phyloP scores from a whole-genome alignment of 2,113 vertebrate species.

The Numenius arquata region DNA sequence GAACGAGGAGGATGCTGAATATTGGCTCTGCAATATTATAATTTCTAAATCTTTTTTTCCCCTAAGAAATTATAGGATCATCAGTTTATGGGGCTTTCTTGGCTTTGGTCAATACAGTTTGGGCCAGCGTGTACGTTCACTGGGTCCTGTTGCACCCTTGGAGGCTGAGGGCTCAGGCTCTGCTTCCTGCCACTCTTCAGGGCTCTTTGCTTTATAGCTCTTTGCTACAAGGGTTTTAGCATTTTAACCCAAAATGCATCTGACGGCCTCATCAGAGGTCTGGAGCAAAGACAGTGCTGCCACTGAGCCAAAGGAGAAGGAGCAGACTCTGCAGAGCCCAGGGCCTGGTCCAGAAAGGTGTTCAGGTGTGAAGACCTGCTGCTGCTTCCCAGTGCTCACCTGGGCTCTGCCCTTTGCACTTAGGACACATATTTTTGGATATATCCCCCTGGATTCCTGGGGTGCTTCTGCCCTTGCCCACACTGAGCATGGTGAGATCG shows the following conservation, averaged over 20 bases:
- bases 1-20: neutral
- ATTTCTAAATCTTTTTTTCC: neutral
- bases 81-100: neutral
- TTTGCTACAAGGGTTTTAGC: neutral
- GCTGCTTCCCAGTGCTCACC: neutral
- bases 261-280: neutral
- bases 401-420: neutral
- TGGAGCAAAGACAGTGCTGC: neutral
- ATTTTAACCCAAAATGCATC: neutral
- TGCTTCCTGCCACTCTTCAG: neutral
- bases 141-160: neutral
- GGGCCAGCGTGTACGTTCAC: neutral
- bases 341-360: neutral
- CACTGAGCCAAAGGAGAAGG: neutral
- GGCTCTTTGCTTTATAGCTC: neutral
- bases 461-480: neutral
- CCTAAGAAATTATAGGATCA: neutral
- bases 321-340: neutral
- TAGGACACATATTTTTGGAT: neutral
- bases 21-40: neutral
- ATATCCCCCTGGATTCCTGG: too few species aligned
- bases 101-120: neutral
- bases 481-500: rapidly evolving
- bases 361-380: neutral
- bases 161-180: neutral